phyloP scores from a whole-genome alignment of 2,888 invertebrate species.

The Chrysolina haemoptera region DNA sequence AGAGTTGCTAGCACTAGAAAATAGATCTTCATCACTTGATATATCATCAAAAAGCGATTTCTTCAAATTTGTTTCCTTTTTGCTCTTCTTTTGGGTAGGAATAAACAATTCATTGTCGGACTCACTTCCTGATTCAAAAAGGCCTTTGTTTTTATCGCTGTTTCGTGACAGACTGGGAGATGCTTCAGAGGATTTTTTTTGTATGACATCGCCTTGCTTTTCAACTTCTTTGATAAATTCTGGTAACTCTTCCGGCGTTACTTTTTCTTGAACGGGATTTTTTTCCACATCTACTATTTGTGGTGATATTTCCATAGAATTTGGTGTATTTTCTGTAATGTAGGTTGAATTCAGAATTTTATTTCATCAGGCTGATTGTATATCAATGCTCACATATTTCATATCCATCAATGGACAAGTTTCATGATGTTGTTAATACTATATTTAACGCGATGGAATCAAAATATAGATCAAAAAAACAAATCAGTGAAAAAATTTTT shows the following conservation, averaged over 20 bases:
- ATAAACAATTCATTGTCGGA: slow-evolving; percentile 34
- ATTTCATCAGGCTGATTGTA: neutral
- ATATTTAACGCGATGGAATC: too few species aligned
- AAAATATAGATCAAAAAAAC: too few species aligned
- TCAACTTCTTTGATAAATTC: neutral
- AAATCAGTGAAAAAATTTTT: too few species aligned
- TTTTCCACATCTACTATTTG: neutral
- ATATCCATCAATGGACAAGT: too few species aligned
- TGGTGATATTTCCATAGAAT: neutral
- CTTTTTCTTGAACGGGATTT: neutral
- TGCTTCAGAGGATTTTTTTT: slow-evolving; percentile 12
- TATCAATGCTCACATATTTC: too few species aligned
- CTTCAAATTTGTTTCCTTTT: slow-evolving; percentile 39
- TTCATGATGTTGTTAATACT: too few species aligned
- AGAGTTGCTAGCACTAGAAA: slow-evolving; percentile 46
- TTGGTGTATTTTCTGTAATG: neutral
- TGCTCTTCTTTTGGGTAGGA: slow-evolving; percentile 6
- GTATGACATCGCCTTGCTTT: neutral
- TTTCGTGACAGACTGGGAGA: neutral
- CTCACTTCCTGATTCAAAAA: slow-evolving; percentile 36
- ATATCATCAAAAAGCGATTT: slow-evolving; percentile 60
- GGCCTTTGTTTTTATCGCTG: slow-evolving; percentile 29
- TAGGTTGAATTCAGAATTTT: neutral
- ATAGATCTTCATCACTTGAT: slow-evolving; percentile 61
- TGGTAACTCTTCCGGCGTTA: neutral